These are phyloP conservation scores for Karalla daura DNA, from an alignment of 2,797 vertebrate genomes.

Conservation along the genomic window DNA sequence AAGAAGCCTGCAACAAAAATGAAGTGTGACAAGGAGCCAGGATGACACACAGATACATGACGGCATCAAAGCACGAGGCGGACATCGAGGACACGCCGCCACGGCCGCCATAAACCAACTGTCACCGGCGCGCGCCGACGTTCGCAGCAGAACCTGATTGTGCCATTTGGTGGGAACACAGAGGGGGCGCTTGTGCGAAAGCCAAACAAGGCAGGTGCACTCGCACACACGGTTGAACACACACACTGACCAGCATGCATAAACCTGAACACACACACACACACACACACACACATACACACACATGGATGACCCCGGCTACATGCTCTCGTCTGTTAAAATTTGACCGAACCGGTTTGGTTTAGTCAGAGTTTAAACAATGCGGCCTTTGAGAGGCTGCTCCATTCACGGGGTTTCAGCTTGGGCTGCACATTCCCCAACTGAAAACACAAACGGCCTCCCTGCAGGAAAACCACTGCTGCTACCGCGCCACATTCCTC, in stretches of 20 bases:
- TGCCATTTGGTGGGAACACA: slow-evolving; percentile 11
- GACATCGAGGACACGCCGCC: slow-evolving; percentile 23
- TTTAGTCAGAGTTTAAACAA: slow-evolving; percentile 78
- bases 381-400: slow-evolving; percentile 72
- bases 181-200: slow-evolving; percentile 17
- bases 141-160: slow-evolving; percentile 22
- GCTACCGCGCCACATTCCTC: slow-evolving; percentile 61
- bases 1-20: slow-evolving; percentile 75
- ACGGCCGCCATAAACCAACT: slow-evolving; percentile 53
- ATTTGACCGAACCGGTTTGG: slow-evolving; percentile 70
- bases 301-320: slow-evolving; percentile 1
- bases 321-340: slow-evolving; percentile 63
- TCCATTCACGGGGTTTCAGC: slow-evolving; percentile 67
- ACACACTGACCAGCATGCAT: slow-evolving; percentile 17
- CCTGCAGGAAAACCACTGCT: slow-evolving; percentile 63
- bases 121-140: slow-evolving; percentile 13
- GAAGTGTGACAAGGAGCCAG: slow-evolving; percentile 73
- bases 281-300: slow-evolving; percentile 24
- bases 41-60: slow-evolving; percentile 62
- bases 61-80: slow-evolving; percentile 55
- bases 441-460: slow-evolving; percentile 69
- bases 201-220: slow-evolving; percentile 52
- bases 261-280: slow-evolving; percentile 5
- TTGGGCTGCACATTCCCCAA: slow-evolving; percentile 68
- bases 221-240: slow-evolving; percentile 27